Evolutionary conservation across 2,797 vertebrate genomes (phyloP).

Genomic region (Tiaroga cobitis): DNA sequence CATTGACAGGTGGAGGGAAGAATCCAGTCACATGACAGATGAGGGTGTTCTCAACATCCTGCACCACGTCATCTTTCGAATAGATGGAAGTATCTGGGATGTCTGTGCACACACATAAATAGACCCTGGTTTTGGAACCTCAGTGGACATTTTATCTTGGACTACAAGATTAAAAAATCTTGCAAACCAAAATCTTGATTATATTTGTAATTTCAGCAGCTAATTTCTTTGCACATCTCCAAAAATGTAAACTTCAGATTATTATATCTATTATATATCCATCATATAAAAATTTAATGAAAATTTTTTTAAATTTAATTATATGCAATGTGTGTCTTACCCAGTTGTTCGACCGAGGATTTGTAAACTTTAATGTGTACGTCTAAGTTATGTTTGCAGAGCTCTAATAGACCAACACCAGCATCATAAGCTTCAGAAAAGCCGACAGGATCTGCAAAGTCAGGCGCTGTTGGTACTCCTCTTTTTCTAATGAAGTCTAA

Average conservation of each 20-base stretch:
- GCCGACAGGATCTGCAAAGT: not conserved
- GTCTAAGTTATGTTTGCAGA: not conserved
- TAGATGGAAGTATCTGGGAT: conserved; percentile 64
- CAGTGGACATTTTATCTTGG: not conserved
- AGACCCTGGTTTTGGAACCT: not conserved
- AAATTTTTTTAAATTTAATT: too few species aligned
- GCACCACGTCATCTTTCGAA: conserved; percentile 61
- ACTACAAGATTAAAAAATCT: not conserved
- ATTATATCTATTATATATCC: not conserved
- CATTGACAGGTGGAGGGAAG: conserved; percentile 73
- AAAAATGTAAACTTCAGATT: not conserved
- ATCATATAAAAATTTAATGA: not conserved
- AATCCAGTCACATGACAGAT: conserved; percentile 77
- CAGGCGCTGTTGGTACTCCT: not conserved
- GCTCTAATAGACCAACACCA: rapidly evolving
- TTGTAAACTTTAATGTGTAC: rapidly evolving
- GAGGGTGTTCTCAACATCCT: conserved; percentile 74
- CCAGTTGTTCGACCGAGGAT: not conserved
- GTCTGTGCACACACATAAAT: conserved; percentile 46
- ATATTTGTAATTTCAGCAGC: not conserved
- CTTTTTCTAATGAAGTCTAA: conserved; percentile 34
- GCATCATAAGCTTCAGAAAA: rapidly evolving
- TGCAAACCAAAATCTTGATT: not conserved
- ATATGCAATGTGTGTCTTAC: conserved; percentile 21
- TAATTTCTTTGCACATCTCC: not conserved